Percentiles rank a stretch among this genome's conserved stretches.
Conservation (phyloP, 2,797 vertebrate genomes). For the Acipenser transmontanus region DNA sequence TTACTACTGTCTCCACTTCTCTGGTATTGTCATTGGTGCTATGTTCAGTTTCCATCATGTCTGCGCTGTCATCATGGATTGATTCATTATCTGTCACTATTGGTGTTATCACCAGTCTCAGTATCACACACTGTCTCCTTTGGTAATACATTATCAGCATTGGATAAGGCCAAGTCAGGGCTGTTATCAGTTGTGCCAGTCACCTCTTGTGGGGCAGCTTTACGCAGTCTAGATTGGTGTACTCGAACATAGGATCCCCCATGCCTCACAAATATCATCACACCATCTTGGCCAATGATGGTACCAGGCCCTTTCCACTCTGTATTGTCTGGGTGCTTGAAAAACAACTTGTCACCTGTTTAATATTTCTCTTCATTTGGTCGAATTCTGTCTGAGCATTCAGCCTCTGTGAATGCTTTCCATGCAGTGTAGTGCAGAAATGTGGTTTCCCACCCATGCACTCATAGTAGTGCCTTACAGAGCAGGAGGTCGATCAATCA, state of each 20-base stretch:
- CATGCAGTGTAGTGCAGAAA: slow-evolving; percentile 23
- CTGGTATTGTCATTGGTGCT: not conserved
- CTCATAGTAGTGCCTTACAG: slow-evolving; percentile 15
- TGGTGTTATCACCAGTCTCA: not conserved
- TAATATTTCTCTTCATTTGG: slow-evolving; percentile 26
- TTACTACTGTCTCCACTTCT: not conserved
- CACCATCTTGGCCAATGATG: slow-evolving; percentile 29
- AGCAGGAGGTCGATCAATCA: slow-evolving; percentile 21
- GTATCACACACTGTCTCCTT: too few species aligned
- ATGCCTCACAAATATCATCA: slow-evolving; percentile 28
- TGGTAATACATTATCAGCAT: too few species aligned
- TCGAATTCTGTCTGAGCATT: slow-evolving; percentile 19
- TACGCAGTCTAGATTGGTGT: slow-evolving; percentile 14
- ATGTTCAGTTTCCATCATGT: not conserved
- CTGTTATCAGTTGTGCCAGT: not conserved
- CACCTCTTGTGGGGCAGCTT: slow-evolving; percentile 2
- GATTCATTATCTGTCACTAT: not conserved
- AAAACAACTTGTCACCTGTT: slow-evolving; percentile 17
- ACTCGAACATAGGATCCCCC: slow-evolving; percentile 18
- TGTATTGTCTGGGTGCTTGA: slow-evolving; percentile 22
- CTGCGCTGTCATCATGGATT: not conserved
- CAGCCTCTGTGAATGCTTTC: slow-evolving; percentile 31
- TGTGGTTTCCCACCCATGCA: slow-evolving; percentile 20
- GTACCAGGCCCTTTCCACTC: slow-evolving; percentile 31
- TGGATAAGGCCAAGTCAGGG: too few species aligned